phyloP scores from a whole-genome alignment of 2,797 vertebrate species.

The Loriculus beryllinus region DNA sequence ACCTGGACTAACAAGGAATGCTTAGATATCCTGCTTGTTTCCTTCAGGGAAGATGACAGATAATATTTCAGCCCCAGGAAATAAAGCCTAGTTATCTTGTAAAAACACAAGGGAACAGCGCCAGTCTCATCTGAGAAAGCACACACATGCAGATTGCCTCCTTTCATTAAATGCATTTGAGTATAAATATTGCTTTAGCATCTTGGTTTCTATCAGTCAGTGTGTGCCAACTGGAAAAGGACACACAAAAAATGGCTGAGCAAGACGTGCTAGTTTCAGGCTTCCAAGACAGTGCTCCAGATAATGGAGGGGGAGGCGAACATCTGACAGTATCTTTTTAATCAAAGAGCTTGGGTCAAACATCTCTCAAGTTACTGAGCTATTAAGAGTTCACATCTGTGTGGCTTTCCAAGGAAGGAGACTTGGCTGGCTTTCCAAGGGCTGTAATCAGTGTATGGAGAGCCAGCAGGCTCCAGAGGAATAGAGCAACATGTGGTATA shows the following conservation, averaged over 20 bases:
- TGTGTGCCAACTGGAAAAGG: constrained; percentile 68
- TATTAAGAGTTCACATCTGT: constrained; percentile 32
- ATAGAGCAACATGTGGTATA: neutral
- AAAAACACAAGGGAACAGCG: constrained; percentile 50
- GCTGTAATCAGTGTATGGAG: neutral
- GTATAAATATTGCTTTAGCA: constrained; percentile 69
- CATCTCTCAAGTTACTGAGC: constrained; percentile 2
- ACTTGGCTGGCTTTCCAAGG: constrained; percentile 44
- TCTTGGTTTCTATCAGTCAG: constrained; percentile 50
- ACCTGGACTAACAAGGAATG: constrained; percentile 13
- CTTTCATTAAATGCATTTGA: constrained; percentile 61
- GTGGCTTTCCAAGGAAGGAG: constrained; percentile 47
- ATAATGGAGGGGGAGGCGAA: constrained; percentile 38
- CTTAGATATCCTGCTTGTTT: neutral
- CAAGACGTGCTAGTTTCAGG: constrained; percentile 25
- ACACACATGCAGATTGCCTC: constrained; percentile 67
- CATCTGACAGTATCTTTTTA: constrained; percentile 37
- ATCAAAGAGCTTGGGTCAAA: constrained; percentile 49
- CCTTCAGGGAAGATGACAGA: constrained; percentile 29
- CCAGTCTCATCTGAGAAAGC: constrained; percentile 60
- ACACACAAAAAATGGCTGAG: constrained; percentile 50
- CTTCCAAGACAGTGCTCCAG: constrained; percentile 17
- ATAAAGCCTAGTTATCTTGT: constrained; percentile 32
- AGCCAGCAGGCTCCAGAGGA: constrained; percentile 42
- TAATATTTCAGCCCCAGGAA: constrained; percentile 47